phyloP scores from a whole-genome alignment of 2,888 invertebrate genomes.

The Phyllotreta striolata region DNA sequence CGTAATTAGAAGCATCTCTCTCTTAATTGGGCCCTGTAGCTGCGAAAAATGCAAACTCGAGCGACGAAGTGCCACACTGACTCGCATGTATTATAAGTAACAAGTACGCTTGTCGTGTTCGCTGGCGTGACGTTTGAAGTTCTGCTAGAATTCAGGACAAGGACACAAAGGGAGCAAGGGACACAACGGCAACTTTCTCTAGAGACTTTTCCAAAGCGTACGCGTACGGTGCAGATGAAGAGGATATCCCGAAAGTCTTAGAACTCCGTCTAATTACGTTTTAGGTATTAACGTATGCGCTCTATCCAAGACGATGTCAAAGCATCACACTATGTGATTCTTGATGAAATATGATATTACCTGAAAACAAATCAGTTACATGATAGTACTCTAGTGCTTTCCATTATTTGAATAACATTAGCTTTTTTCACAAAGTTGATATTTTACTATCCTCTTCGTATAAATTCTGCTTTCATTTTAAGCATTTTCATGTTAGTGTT shows the following conservation, averaged over 20 bases:
- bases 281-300: conserved; percentile 6
- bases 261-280: conserved; percentile 14
- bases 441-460: too few species aligned
- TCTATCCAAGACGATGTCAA: not conserved
- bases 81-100: not conserved
- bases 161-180: not conserved
- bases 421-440: too few species aligned
- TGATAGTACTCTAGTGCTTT: too few species aligned
- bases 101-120: conserved; percentile 7
- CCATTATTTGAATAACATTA: too few species aligned
- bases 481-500: too few species aligned
- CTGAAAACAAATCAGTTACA: not conserved
- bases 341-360: not conserved
- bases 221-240: conserved; percentile 6
- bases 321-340: not conserved
- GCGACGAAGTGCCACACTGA: too few species aligned
- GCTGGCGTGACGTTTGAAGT: conserved; percentile 1
- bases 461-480: too few species aligned
- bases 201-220: conserved; percentile 3
- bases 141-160: not conserved
- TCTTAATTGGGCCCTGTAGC: too few species aligned
- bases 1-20: too few species aligned
- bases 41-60: too few species aligned
- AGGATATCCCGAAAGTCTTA: conserved; percentile 12
- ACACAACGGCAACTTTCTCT: conserved; percentile 15